Evolutionary conservation across 2,888 invertebrate genomes (phyloP), one percentile per base, ranked within the genome.

Genomic region (Cataglyphis albicans): DNA sequence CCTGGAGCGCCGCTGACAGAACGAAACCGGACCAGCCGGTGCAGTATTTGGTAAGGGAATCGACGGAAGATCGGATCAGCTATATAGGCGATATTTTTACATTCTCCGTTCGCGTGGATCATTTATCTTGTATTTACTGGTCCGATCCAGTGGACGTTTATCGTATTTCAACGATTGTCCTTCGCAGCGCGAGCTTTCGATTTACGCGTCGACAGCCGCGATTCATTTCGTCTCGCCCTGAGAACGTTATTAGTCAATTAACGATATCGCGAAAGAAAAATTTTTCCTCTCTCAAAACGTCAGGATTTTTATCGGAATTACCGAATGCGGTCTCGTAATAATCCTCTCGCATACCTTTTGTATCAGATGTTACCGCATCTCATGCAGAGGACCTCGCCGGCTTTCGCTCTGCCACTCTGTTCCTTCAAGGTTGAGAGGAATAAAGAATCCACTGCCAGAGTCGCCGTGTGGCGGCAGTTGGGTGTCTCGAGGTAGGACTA

Each of bases 381-480:
- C 84, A 96, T 98, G 96, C 96, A 97, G 92, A 95, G 96, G 87
- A 95, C 96, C 91, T 96, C 97, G 29, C 96, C 97, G 52, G 96
- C 97, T 52, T 98, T 98, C 94, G 96, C 96, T 38, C 95, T 97
- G 87, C 96, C 96, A 63, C 96, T 97, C 91, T 98, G 98, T 94
- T 97, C 96, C 85, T 98, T 97, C 95, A 95, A 96, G 84, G 96
- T 98, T 86, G 97, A 97, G 93, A 96, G 97, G 73, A 96, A 96
- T 89, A 96, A 98, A 86, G 98, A 98, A 95, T 96, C 97, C 85
- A 98, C 98, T 2, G 98, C 98, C 5, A 95, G 98, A 67, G 97
- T 98, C 86, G 97, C 98, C 0, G 96, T 98, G 81, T 98, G 98
- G 98, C 95, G 98, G 74, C 97, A 98, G 93, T 96, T 98, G 86